These are phyloP conservation scores for Schizothorax lantsangensis DNA, from an alignment of 2,797 vertebrate genomes.

Conservation along the genomic window DNA sequence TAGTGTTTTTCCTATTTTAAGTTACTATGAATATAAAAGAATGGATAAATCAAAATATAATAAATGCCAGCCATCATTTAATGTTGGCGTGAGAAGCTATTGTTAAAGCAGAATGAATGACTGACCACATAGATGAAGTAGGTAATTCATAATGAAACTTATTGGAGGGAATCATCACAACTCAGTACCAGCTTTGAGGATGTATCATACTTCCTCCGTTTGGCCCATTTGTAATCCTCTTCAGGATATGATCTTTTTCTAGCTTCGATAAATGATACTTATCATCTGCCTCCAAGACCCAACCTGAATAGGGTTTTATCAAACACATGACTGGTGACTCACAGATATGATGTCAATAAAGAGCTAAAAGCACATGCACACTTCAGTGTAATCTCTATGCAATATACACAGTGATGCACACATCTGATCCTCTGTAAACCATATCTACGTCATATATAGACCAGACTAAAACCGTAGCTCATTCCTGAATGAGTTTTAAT, in stretches of 20 bases:
- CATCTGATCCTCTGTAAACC: neutral
- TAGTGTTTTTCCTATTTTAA: neutral
- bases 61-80: neutral
- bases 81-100: neutral
- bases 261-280: neutral
- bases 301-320: neutral
- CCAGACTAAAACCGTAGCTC: neutral
- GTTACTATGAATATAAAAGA: neutral
- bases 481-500: neutral
- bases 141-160: constrained; percentile 20
- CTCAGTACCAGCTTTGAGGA: constrained; percentile 22
- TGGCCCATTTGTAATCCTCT: neutral
- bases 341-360: constrained; percentile 12
- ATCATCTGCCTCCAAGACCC: neutral
- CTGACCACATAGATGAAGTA: neutral
- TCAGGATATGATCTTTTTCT: constrained; percentile 26
- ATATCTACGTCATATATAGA: neutral
- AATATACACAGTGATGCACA: constrained; percentile 4
- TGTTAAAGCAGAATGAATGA: neutral
- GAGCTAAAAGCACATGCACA: constrained; percentile 15
- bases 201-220: constrained; percentile 34
- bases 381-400: constrained; percentile 2
- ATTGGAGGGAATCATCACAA: neutral
- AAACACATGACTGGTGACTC: constrained; percentile 12
- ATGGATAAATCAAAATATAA: neutral